phyloP scores from a whole-genome alignment of 2,113 vertebrate species.

The Marmota flaviventris region DNA sequence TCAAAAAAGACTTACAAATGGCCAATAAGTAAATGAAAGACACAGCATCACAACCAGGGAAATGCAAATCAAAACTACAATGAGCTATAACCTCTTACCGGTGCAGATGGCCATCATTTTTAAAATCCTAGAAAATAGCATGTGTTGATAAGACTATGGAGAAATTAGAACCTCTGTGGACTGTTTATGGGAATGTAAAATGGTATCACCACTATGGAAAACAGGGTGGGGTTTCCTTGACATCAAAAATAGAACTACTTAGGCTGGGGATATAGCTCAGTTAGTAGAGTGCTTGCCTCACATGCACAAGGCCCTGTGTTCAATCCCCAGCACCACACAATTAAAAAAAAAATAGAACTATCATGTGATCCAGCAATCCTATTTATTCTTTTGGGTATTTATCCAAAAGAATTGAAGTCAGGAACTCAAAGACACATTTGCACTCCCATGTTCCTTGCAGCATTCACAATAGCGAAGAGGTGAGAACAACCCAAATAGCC shows the following conservation, averaged over 20 bases:
- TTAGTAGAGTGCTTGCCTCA: too few relatives aligned
- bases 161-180: not conserved
- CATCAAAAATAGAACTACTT: not conserved
- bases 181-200: not conserved
- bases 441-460: not conserved
- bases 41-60: not conserved
- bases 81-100: not conserved
- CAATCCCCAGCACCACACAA: too few relatives aligned
- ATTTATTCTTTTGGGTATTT: too few relatives aligned
- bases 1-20: not conserved
- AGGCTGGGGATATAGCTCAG: too few relatives aligned
- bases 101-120: not conserved
- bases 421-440: not conserved
- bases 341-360: not conserved
- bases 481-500: not conserved
- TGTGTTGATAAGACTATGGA: not conserved
- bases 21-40: not conserved
- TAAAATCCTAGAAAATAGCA: not conserved
- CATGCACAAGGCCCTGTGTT: too few relatives aligned
- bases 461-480: not conserved
- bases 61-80: not conserved
- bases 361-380: not conserved
- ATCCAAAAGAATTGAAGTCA: not conserved
- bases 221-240: not conserved
- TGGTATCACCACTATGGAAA: not conserved